Conservation (phyloP, 2,113 vertebrate genomes). For the Anhinga rufa region DNA sequence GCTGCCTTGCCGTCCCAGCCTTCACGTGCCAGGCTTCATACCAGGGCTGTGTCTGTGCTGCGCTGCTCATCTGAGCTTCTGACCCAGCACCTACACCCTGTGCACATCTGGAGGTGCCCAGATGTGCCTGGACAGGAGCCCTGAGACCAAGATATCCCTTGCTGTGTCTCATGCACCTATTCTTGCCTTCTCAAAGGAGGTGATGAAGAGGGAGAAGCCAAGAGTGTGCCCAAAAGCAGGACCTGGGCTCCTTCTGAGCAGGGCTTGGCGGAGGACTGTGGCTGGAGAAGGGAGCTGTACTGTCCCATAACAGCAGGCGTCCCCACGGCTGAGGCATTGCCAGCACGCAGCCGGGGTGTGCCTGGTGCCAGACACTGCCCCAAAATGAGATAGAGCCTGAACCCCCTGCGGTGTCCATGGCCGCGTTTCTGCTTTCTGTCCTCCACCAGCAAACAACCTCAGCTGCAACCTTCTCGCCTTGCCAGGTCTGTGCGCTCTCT, state of each 20-base stretch:
- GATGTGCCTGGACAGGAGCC: neutral
- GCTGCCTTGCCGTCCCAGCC: neutral
- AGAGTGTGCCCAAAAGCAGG: neutral
- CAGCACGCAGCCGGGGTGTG: rapidly evolving
- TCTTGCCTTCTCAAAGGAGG: neutral
- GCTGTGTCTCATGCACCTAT: neutral
- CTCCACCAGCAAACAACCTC: neutral
- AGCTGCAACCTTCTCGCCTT: neutral
- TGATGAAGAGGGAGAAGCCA: neutral
- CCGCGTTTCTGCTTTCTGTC: neutral
- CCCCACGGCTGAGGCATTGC: neutral
- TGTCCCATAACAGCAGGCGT: constrained; percentile 61
- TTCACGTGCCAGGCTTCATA: neutral
- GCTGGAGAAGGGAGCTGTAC: neutral
- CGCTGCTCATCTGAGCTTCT: neutral
- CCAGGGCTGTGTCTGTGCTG: rapidly evolving
- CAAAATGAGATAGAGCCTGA: neutral
- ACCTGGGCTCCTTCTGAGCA: neutral
- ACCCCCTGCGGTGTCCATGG: neutral
- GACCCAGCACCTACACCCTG: neutral
- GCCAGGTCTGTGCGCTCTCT: constrained; percentile 90
- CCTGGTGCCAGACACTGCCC: neutral
- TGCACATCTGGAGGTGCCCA: neutral
- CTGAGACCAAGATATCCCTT: neutral
- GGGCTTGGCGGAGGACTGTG: neutral